A percentile compares a stretch with the other conserved stretches of the same genome.
Conservation (phyloP, 30 jellyfish, hydroid and myxozoan species). For the Sanderia malayensis region DNA sequence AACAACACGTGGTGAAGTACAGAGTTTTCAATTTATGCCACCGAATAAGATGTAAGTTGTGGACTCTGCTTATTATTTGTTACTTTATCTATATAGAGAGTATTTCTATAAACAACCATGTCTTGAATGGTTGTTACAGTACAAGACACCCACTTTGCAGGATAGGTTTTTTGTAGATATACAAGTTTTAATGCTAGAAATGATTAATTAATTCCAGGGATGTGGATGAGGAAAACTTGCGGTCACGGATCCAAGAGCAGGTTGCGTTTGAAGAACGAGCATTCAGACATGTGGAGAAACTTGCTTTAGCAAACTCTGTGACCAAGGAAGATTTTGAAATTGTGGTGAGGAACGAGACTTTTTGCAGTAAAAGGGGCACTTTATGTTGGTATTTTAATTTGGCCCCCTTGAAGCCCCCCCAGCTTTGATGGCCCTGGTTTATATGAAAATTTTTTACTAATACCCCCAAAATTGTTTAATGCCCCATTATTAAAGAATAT, state of each 20-base stretch:
- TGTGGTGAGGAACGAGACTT: slow-evolving; percentile 40
- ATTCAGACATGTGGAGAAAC: slow-evolving; percentile 51
- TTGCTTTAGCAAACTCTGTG: slow-evolving; percentile 52
- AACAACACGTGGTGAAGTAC: too few species aligned
- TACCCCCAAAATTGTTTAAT: not conserved
- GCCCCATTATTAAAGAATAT: not conserved
- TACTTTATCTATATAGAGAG: too few species aligned
- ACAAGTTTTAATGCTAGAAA: too few species aligned
- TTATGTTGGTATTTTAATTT: not conserved
- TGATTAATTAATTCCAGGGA: not conserved
- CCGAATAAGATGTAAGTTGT: too few species aligned
- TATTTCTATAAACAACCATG: too few species aligned
- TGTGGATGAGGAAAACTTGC: slow-evolving; percentile 12
- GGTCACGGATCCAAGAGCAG: slow-evolving; percentile 44
- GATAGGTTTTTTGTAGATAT: too few species aligned
- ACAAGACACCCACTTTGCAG: too few species aligned
- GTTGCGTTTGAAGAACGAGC: slow-evolving; percentile 73
- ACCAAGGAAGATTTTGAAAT: slow-evolving; percentile 24
- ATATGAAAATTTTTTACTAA: not conserved
- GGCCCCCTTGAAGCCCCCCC: not conserved
- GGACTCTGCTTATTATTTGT: too few species aligned
- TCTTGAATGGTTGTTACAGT: too few species aligned
- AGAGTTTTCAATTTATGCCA: too few species aligned
- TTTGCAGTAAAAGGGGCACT: not conserved
- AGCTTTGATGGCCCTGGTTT: not conserved